Evolutionary conservation across 2,113 vertebrate genomes (phyloP).

Genomic region (Dipodomys stephensi): DNA sequence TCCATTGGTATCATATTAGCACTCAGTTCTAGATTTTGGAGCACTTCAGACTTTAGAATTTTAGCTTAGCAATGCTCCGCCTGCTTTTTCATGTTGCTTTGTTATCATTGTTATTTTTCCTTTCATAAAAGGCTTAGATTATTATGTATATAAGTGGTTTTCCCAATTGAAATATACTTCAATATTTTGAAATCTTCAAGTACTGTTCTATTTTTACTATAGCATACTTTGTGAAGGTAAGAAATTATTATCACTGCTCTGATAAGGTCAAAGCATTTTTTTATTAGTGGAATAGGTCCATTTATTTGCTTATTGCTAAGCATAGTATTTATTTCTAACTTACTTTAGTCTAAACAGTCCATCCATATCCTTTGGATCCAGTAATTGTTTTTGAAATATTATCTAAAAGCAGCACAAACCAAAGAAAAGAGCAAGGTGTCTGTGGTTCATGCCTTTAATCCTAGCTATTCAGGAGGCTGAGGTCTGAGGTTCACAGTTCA

Average conservation of each 20-base stretch:
- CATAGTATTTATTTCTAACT: neutral
- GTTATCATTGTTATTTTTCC: slow-evolving; percentile 41
- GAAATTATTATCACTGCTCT: neutral
- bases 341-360: neutral
- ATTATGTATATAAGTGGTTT: slow-evolving; percentile 15
- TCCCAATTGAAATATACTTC: slow-evolving; percentile 8
- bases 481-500: no score
- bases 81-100: slow-evolving; percentile 3
- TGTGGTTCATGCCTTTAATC: no score
- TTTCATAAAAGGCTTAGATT: slow-evolving; percentile 31
- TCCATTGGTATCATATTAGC: neutral
- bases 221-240: slow-evolving; percentile 16
- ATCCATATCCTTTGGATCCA: slow-evolving; percentile 37
- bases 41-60: neutral
- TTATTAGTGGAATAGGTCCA: slow-evolving; percentile 52
- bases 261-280: slow-evolving; percentile 52
- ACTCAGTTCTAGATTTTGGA: neutral
- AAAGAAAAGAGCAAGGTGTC: neutral
- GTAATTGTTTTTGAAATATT: slow-evolving; percentile 12
- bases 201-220: slow-evolving; percentile 41
- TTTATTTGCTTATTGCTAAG: slow-evolving; percentile 52
- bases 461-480: no score
- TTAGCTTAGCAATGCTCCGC: neutral
- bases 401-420: slow-evolving; percentile 27
- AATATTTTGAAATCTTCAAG: neutral